Evolutionary conservation across 1,140 invertebrate species (phyloP).

Genomic region (Aphis gossypii): DNA sequence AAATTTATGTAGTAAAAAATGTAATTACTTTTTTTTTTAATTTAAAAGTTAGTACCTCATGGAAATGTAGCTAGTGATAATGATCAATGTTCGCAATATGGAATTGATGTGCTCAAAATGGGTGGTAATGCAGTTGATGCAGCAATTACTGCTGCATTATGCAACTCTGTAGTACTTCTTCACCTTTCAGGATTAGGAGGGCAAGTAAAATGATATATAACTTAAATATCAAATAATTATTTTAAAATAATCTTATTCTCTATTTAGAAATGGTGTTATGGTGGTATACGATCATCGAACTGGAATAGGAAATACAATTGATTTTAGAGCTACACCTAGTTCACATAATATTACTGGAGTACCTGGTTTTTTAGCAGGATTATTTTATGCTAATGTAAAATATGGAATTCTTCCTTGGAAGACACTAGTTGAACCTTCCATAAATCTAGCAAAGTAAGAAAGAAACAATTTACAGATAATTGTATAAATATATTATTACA

Average conservation of each 20-base stretch:
- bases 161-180: constrained; percentile 73
- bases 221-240: constrained; percentile 38
- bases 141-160: constrained; percentile 73
- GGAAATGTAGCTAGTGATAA: constrained; percentile 79
- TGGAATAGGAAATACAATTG: constrained; percentile 67
- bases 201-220: constrained; percentile 64
- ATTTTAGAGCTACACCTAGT: constrained; percentile 66
- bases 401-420: constrained; percentile 74
- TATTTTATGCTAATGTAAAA: constrained; percentile 69
- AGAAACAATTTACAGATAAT: neutral
- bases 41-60: constrained; percentile 72
- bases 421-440: constrained; percentile 71
- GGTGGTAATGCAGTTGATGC: constrained; percentile 77
- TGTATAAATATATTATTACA: constrained; percentile 26
- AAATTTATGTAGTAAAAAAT: neutral
- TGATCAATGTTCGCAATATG: constrained; percentile 75
- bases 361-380: constrained; percentile 69
- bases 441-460: constrained; percentile 69
- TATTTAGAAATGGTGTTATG: constrained; percentile 75
- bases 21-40: constrained; percentile 52
- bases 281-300: constrained; percentile 75
- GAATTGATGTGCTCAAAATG: constrained; percentile 71
- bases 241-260: constrained; percentile 58
- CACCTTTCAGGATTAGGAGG: constrained; percentile 76
- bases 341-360: constrained; percentile 64